Evolutionary conservation across 2,113 vertebrate genomes (phyloP), one percentile per base, ranked within the genome.

Genomic region (Heloderma charlesbogerti): DNA sequence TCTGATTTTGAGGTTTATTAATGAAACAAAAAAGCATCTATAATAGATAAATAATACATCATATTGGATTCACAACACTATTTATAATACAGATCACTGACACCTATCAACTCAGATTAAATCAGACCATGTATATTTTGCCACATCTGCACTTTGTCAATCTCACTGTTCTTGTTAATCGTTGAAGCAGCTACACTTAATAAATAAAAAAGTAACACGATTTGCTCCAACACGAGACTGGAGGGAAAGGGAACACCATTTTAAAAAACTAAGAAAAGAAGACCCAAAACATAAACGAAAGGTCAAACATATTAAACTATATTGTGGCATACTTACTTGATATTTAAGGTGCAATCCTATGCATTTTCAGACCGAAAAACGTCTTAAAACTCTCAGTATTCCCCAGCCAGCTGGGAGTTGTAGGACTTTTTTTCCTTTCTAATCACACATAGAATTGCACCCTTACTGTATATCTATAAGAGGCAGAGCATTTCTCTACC

Each of bases 1-100:
- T 95, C 95, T 95, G 95, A 94, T 96, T 93, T 88, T 89, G 45
- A 93, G 93, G 95, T 96, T 97, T 97, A 97, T 97, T 97, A 97
- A 96, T 97, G 97, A 97, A 97, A 96, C 96, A 97, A 96, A 97
- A 96, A 97, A 96, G 94, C 95, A 86, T 94, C 95, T 95, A 94
- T 95, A 92, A 94, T 71, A 57, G 97, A 96, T 98, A 97, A 97
- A 97, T 97, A 97, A 98, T 97, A 97, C 95, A 97, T 97, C 97
- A 95, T 94, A 95, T 91, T 89, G 94, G 95, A 96, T 95, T 92
- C 96, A 90, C 92, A 91, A 92, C 94, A 93, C 95, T 95, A 63
- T 93, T 95, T 95, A 92, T 96, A 95, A 97, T 95, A 95, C 96
- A 96, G 96, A 96, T 96, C 96, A 96, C 96, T 95, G 97, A 96